Evolutionary conservation across 2,888 invertebrate genomes (phyloP), one percentile per base, ranked within the genome.

Genomic region (Rotaria magnacalcarata): DNA sequence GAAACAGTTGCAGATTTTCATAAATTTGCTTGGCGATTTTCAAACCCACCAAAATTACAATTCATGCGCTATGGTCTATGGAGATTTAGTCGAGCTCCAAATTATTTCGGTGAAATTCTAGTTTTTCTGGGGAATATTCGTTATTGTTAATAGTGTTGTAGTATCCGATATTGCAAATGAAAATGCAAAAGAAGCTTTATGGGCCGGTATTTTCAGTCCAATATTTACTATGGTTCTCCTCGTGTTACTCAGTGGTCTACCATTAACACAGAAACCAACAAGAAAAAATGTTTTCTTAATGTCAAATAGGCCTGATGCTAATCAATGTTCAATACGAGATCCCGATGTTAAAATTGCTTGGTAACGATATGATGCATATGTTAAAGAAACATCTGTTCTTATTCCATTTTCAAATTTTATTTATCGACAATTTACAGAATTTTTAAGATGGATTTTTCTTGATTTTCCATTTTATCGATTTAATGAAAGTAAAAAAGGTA

Each of bases 101-200:
- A 96, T 91, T 96, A 96, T 90, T 96, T 96, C 90, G 96, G 96
- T 0, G 96, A 96, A 92, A 95, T 96, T 21, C 93, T 95, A 0
- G n/a, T 93, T 96, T 27, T 96, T 96, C 96, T 95, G 96, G 95
- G 96, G 96, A 7, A 94, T 96, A 89, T 96, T 96, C 90, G 94
- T 95, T 85, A 94, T 96, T 90, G 95, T 96, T 0, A 67, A 67
- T 67, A 67, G 60, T 67, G 60, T 67, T 67, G 27, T 34, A 16
- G 10, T 67, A 14, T 67, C 60, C 0, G 60, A 67, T 34, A 27
- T 67, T n/a, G 1, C 27, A 27, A 67, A 67, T 67, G n/a, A 67
- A 6, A 34, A 67, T 67, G 11, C 34, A 14, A 27, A 27, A 67
- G 34, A 27, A 34, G 92, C 94, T 56, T 95, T 96, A 92, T 96